phyloP scores from a whole-genome alignment of 2,797 vertebrate genomes.

The Anomalospiza imberbis region DNA sequence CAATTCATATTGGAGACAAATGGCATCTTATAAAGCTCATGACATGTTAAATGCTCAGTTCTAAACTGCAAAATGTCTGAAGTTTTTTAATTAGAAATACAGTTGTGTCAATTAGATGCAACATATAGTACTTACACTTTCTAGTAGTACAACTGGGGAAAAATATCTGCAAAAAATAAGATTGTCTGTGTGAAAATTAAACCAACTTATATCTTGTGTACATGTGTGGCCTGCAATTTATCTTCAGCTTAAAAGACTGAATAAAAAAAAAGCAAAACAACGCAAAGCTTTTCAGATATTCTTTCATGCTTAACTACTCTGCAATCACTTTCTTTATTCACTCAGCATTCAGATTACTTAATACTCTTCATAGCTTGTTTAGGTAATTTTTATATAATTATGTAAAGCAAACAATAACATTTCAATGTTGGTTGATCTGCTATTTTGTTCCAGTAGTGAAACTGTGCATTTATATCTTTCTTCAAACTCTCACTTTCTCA shows the following conservation, averaged over 20 bases:
- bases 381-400: background rate
- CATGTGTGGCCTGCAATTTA: background rate
- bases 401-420: background rate
- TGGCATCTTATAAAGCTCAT: background rate
- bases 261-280: background rate
- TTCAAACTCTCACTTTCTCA: background rate
- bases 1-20: constrained; percentile 11
- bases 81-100: background rate
- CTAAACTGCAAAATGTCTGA: background rate
- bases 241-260: background rate
- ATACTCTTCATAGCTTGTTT: background rate
- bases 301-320: background rate
- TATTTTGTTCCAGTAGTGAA: background rate
- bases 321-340: background rate
- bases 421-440: background rate
- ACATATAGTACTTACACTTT: background rate
- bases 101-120: background rate
- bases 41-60: background rate
- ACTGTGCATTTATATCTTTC: background rate
- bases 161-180: background rate
- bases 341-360: background rate
- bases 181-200: background rate
- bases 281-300: background rate
- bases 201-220: background rate
- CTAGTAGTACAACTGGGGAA: background rate